Base-by-base conservation (phyloP, 1,140 invertebrate species). In the Nautilus pompilius region DNA sequence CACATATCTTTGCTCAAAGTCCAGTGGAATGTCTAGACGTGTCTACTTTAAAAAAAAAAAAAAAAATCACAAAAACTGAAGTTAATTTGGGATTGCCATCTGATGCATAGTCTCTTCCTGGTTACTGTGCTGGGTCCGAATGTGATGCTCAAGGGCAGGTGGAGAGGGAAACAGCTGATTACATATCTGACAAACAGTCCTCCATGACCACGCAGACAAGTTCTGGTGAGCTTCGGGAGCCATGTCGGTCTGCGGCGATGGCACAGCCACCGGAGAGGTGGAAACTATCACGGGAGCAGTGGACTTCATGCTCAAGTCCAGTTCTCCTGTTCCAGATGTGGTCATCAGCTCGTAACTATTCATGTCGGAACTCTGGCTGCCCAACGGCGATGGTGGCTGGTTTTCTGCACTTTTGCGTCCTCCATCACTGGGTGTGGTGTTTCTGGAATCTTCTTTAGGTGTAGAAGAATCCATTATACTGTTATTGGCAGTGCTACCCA, bases 111-210 rank as follows among this genome's bases (percentile, higher is more conserved):
- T n/a, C n/a, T n/a, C n/a, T n/a, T n/a, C n/a, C n/a, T n/a, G n/a
- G n/a, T n/a, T n/a, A n/a, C n/a, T n/a, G 51, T 80, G 73, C 59
- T 80, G 79, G 8, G 68, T 69, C 66, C 82, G 74, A 26, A 83
- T 65, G 66, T 84, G 83, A 29, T 79, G 70, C 49, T 84, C 82
- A 3, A 84, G 65, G 5, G 82, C 74, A 5, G 66, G 66, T 24
- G 77, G 69, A 20, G 81, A 79, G 17, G 76, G 67, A 66, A 79
- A 83, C 17, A 76, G 76, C 62, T 82, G 78, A 49, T 71, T 81
- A 69, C 83, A 84, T n/a, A 83, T 53, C 61, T 81, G 80, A 65
- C 83, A 80, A 62, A 67, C 73, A 66, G 68, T 73, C 64, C 65
- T 80, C 78, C 73, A 82, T 67, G 74, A 69, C 80, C 57, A 78